Percentiles rank a stretch among this genome's conserved stretches.
These are phyloP conservation scores for Drosophila cyrtoloma DNA, from an alignment of 2,888 invertebrate genomes.

Conservation along the genomic window DNA sequence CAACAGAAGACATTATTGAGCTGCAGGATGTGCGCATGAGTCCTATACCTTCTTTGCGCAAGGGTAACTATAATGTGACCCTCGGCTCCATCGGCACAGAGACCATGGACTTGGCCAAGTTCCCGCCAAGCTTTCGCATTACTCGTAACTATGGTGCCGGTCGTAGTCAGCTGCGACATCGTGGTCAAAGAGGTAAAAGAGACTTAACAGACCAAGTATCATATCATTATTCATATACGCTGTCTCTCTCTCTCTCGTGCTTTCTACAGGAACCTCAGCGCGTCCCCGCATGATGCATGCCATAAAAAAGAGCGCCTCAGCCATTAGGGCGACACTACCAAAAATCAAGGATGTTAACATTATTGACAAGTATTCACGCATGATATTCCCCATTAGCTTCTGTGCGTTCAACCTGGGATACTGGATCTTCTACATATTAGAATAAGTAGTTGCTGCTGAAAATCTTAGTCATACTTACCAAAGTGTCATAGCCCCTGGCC, in stretches of 20 bases:
- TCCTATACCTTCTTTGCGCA: constrained; percentile 92
- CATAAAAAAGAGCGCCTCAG: constrained; percentile 93
- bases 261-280: constrained; percentile 61
- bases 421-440: constrained; percentile 96
- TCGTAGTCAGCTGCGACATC: constrained; percentile 87
- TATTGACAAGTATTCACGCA: constrained; percentile 98
- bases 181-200: constrained; percentile 86
- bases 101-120: constrained; percentile 88
- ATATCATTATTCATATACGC: neutral
- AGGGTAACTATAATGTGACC: constrained; percentile 88
- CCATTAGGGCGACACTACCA: constrained; percentile 95
- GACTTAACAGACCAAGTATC: neutral
- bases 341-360: constrained; percentile 98
- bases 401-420: constrained; percentile 97
- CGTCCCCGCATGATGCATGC: constrained; percentile 91
- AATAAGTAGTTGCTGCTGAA: constrained; percentile 83
- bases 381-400: constrained; percentile 98
- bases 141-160: constrained; percentile 88
- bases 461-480: constrained; percentile 14
- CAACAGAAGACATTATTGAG: constrained; percentile 93
- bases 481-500: constrained; percentile 31
- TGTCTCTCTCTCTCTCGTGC: neutral
- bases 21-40: constrained; percentile 94
- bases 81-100: constrained; percentile 87
- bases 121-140: constrained; percentile 92